Conservation (phyloP, 2,797 vertebrate genomes). For the Esox lucius region DNA sequence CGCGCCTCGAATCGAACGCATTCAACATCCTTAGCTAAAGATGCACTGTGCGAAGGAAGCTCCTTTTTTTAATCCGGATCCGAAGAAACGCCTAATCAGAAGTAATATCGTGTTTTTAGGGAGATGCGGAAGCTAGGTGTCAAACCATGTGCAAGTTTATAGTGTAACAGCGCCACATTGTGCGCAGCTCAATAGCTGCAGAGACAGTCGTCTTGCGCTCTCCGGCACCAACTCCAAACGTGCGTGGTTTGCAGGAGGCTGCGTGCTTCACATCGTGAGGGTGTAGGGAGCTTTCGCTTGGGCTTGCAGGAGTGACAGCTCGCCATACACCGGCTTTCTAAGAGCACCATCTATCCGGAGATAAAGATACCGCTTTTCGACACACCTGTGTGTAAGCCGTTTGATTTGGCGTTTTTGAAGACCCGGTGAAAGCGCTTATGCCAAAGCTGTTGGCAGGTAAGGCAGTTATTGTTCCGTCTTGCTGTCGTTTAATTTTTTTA, state of each 20-base stretch:
- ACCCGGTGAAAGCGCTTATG: constrained; percentile 14
- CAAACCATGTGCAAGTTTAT: not conserved
- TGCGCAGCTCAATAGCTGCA: constrained; percentile 44
- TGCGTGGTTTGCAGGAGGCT: constrained; percentile 30
- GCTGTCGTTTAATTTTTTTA: not conserved
- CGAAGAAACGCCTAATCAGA: too few relatives aligned
- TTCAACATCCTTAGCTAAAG: too few relatives aligned
- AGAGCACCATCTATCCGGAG: constrained; percentile 46
- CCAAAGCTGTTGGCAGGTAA: constrained; percentile 31
- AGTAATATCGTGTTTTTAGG: too few relatives aligned
- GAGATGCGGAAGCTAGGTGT: too few relatives aligned
- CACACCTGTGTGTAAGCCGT: constrained; percentile 22
- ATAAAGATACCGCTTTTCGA: constrained; percentile 20
- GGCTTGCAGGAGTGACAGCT: constrained; percentile 28
- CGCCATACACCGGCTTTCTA: constrained; percentile 28
- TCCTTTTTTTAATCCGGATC: too few relatives aligned
- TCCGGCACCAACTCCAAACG: constrained; percentile 41
- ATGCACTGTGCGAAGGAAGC: too few relatives aligned
- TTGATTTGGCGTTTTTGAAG: constrained; percentile 31
- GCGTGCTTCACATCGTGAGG: not conserved
- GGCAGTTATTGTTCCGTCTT: constrained; percentile 4
- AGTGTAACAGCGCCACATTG: constrained; percentile 52
- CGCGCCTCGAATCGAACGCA: too few relatives aligned
- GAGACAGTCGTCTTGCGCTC: constrained; percentile 43
- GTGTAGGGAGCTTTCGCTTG: constrained; percentile 13